These are phyloP conservation scores for Caenorhabditis panamensis DNA, from an alignment of 2,888 invertebrate genomes.

Conservation along the genomic window DNA sequence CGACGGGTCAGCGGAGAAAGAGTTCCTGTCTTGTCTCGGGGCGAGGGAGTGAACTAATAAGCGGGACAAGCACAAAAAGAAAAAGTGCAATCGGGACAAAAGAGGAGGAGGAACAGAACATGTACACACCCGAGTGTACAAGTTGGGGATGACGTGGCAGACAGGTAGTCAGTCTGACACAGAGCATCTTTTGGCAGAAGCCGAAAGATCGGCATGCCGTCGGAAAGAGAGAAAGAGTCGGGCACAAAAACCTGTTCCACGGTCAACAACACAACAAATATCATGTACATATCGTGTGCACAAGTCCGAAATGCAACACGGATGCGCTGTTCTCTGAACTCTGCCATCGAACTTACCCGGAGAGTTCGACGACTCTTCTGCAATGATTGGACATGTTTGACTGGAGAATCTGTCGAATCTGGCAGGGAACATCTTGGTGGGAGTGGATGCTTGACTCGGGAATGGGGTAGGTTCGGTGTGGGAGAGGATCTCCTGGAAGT, in stretches of 20 bases:
- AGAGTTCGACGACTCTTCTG: slow-evolving; percentile 18
- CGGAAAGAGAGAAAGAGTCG: too few species aligned
- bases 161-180: slow-evolving; percentile 14
- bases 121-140: not conserved
- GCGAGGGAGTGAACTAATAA: not conserved
- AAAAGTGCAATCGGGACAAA: not conserved
- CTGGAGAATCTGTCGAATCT: slow-evolving; percentile 42
- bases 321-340: slow-evolving; percentile 21
- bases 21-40: slow-evolving; percentile 1
- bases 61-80: not conserved
- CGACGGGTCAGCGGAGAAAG: not conserved
- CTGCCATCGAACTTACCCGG: slow-evolving; percentile 1
- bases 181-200: slow-evolving; percentile 37
- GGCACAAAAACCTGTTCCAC: slow-evolving; percentile 49
- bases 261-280: slow-evolving; percentile 57
- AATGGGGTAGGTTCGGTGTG: slow-evolving; percentile 34
- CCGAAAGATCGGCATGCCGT: slow-evolving; percentile 31
- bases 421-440: slow-evolving; percentile 14
- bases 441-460: slow-evolving; percentile 35
- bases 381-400: slow-evolving; percentile 46
- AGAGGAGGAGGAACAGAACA: not conserved
- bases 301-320: slow-evolving; percentile 35
- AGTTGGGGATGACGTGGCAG: slow-evolving; percentile 25
- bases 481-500: slow-evolving; percentile 24
- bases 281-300: slow-evolving; percentile 43